These are phyloP conservation scores for Phylloscopus trochiloides DNA, from an alignment of 2,113 vertebrate genomes.

Conservation along the genomic window DNA sequence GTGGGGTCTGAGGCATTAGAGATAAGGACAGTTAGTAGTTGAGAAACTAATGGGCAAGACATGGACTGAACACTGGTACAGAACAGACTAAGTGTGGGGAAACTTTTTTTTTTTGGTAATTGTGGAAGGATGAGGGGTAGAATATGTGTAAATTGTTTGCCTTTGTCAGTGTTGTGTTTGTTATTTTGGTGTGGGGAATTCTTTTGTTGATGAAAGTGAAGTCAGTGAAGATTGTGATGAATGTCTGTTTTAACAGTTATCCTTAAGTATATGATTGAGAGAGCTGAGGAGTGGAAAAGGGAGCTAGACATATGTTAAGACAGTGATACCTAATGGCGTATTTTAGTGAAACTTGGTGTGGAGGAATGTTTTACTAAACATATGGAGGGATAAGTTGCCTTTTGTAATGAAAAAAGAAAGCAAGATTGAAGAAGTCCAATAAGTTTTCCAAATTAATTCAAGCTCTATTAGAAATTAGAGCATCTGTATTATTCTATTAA, in stretches of 20 bases:
- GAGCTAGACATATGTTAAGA: not conserved
- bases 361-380: not conserved
- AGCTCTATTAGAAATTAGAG: not conserved
- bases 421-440: accelerated
- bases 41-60: not conserved
- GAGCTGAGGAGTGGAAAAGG: not conserved
- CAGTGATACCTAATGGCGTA: not conserved
- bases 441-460: not conserved
- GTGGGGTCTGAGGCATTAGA: not conserved
- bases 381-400: not conserved
- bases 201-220: not conserved
- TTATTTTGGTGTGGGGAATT: not conserved
- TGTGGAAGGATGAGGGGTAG: not conserved
- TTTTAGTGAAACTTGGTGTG: not conserved
- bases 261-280: not conserved
- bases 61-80: not conserved
- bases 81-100: not conserved
- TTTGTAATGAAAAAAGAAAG: not conserved
- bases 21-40: not conserved
- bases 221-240: not conserved
- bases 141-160: not conserved
- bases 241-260: not conserved
- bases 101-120: not conserved
- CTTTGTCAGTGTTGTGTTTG: not conserved
- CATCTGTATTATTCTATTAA: not conserved